These are phyloP conservation scores for Amphiprion ocellaris DNA, from an alignment of 2,113 vertebrate genomes.

Conservation along the genomic window DNA sequence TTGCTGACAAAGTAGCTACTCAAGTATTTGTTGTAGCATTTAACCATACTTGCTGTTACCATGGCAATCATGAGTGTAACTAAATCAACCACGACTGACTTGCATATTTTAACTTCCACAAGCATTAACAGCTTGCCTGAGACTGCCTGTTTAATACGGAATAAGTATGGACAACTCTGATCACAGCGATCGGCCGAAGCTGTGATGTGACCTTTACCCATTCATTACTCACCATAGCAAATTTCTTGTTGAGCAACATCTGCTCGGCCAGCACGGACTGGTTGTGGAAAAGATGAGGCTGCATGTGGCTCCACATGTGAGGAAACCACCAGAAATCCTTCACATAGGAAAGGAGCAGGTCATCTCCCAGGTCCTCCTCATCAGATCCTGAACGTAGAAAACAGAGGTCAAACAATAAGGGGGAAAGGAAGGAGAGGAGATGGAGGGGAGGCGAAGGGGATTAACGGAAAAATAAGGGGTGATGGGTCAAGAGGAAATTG, in stretches of 20 bases:
- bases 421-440: background rate
- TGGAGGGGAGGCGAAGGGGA: background rate
- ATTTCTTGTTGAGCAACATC: constrained; percentile 98
- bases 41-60: constrained; percentile 4
- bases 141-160: background rate
- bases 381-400: constrained; percentile 87
- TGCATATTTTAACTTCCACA: background rate
- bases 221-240: constrained; percentile 90
- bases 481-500: constrained; percentile 34
- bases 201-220: constrained; percentile 28
- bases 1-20: background rate
- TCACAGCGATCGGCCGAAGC: background rate
- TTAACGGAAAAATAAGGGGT: background rate
- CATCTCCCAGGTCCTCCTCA: constrained; percentile 95
- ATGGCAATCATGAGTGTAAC: background rate
- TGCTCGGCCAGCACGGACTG: constrained; percentile 96
- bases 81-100: background rate
- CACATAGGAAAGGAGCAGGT: constrained; percentile 93
- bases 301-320: constrained; percentile 99
- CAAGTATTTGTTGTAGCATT: background rate
- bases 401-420: background rate
- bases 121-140: background rate
- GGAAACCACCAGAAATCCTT: constrained; percentile 99
- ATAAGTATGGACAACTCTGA: constrained; percentile 1
- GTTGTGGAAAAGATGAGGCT: constrained; percentile 99